A percentile compares a stretch with the other conserved stretches of the same genome.
These are phyloP conservation scores for Phaethon lepturus DNA, from an alignment of 2,113 vertebrate species.

Conservation along the genomic window DNA sequence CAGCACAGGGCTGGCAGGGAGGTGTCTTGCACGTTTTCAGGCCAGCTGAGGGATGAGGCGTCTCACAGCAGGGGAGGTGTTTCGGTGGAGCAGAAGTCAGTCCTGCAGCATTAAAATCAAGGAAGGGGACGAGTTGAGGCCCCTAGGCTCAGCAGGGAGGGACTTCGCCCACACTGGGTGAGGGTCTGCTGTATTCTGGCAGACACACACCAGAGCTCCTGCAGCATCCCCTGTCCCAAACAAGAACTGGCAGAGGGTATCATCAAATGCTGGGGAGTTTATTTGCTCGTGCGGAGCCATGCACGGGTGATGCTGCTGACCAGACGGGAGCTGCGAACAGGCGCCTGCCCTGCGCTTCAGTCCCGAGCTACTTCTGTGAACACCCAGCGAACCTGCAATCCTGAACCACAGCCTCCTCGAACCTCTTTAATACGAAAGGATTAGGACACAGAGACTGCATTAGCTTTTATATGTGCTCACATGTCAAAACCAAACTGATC, in stretches of 20 bases:
- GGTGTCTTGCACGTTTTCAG: fast-evolving
- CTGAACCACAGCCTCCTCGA: neutral
- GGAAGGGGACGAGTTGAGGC: neutral
- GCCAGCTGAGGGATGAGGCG: neutral
- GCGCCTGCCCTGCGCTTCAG: neutral
- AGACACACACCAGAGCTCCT: neutral
- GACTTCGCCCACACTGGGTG: neutral
- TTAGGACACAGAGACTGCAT: neutral
- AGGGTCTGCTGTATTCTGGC: neutral
- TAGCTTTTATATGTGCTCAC: neutral
- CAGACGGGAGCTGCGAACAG: neutral
- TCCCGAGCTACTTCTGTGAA: neutral
- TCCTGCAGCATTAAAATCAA: neutral
- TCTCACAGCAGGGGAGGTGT: too few relatives aligned
- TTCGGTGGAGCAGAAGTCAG: neutral
- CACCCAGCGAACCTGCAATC: neutral
- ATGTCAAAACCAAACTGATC: neutral
- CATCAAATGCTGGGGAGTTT: neutral
- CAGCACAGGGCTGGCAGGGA: too few relatives aligned
- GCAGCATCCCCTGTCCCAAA: neutral
- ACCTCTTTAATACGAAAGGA: neutral
- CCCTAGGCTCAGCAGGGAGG: neutral
- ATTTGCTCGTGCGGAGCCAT: neutral
- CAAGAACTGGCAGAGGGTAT: neutral
- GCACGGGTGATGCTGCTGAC: neutral